These are phyloP conservation scores for Alcis repandata DNA, from an alignment of 2,888 invertebrate species.

Conservation along the genomic window DNA sequence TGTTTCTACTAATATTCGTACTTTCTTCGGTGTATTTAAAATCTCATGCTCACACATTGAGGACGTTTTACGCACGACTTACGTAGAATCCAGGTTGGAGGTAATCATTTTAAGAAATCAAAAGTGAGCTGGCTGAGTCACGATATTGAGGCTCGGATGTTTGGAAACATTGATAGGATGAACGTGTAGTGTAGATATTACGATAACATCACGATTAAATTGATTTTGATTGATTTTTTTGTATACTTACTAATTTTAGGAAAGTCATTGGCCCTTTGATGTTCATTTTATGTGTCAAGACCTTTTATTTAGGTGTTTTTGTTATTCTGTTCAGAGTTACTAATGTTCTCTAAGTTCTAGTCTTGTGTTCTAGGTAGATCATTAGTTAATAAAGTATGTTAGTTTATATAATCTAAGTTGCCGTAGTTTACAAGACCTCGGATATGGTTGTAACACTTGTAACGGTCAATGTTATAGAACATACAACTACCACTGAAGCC, in stretches of 20 bases:
- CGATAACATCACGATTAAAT: conserved; percentile 4
- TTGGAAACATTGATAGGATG: conserved; percentile 30
- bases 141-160: conserved; percentile 25
- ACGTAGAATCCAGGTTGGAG: conserved; percentile 36
- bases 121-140: conserved; percentile 29
- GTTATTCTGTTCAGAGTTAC: neutral
- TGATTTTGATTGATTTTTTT: conserved; percentile 1
- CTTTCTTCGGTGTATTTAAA: conserved; percentile 37
- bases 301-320: neutral
- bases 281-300: no score
- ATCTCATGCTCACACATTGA: conserved; percentile 40
- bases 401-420: no score
- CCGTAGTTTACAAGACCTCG: no score
- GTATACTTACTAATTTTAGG: neutral
- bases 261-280: neutral
- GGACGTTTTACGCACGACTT: conserved; percentile 50
- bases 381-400: no score
- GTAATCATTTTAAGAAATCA: conserved; percentile 34
- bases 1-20: conserved; percentile 28
- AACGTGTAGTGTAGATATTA: conserved; percentile 14
- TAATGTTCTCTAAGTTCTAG: no score
- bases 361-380: no score
- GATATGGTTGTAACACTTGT: no score
- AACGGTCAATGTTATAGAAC: no score
- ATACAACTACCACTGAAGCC: neutral